These are phyloP conservation scores for Lordiphosa andalusiaca DNA, from an alignment of 2,888 invertebrate species.

Conservation along the genomic window DNA sequence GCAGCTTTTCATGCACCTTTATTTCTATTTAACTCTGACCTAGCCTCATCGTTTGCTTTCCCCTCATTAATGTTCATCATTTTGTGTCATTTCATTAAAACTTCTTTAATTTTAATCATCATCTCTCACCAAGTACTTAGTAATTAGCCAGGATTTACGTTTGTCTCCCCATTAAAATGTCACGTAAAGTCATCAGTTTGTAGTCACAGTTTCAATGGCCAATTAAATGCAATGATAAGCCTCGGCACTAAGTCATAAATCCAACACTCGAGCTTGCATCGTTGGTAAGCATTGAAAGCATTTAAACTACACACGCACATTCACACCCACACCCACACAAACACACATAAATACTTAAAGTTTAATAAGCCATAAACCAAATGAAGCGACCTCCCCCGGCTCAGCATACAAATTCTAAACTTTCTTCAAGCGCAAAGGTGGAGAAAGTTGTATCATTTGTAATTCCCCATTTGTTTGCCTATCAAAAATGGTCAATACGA, in stretches of 20 bases:
- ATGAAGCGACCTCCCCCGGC: slow-evolving; percentile 30
- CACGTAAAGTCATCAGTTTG: no score
- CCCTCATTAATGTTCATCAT: no score
- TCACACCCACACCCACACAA: slow-evolving; percentile 9
- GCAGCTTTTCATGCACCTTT: no score
- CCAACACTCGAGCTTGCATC: slow-evolving; percentile 5
- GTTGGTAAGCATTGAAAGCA: not conserved
- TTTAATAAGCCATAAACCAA: slow-evolving; percentile 54
- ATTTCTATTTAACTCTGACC: no score
- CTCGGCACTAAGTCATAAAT: slow-evolving; percentile 29
- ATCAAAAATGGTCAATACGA: not conserved
- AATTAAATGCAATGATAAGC: slow-evolving; percentile 37
- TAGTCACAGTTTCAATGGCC: slow-evolving; percentile 20
- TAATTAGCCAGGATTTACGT: no score
- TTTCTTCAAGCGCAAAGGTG: slow-evolving; percentile 32
- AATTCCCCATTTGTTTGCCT: slow-evolving; percentile 1
- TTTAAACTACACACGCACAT: no score
- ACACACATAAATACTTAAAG: slow-evolving; percentile 36
- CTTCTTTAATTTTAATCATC: no score
- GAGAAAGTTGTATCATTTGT: no score
- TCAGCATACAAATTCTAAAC: slow-evolving; percentile 45
- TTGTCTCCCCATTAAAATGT: no score
- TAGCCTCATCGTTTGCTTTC: no score
- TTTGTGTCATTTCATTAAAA: no score
- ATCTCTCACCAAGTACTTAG: no score